These are phyloP conservation scores for Atta colombica DNA, from an alignment of 1,140 invertebrate species.

Conservation along the genomic window DNA sequence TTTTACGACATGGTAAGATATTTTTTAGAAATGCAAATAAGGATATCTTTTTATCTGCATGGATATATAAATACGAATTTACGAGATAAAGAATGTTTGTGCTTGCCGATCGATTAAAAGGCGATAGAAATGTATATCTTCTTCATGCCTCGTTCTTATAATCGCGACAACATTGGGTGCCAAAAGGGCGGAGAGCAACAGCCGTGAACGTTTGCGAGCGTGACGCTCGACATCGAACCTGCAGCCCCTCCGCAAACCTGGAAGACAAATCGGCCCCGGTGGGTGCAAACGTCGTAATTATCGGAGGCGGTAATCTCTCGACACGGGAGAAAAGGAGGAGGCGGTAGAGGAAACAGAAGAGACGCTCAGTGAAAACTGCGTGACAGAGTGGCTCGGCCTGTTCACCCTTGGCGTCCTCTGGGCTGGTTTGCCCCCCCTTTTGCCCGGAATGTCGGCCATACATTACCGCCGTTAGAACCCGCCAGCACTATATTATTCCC, in stretches of 20 bases:
- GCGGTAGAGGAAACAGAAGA: slow-evolving; percentile 70
- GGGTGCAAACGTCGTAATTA: slow-evolving; percentile 82
- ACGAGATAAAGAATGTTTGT: not conserved
- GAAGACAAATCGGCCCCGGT: slow-evolving; percentile 81
- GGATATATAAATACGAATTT: not conserved
- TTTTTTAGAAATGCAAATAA: no score
- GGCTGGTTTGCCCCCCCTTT: slow-evolving; percentile 75
- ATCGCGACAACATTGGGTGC: slow-evolving; percentile 14
- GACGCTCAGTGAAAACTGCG: slow-evolving; percentile 77
- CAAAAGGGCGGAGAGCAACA: slow-evolving; percentile 55
- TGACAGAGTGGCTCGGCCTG: slow-evolving; percentile 78
- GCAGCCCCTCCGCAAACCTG: slow-evolving; percentile 66
- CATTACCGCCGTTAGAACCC: slow-evolving; percentile 80
- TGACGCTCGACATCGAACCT: slow-evolving; percentile 69
- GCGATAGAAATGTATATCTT: slow-evolving; percentile 8
- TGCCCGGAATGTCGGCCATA: slow-evolving; percentile 78
- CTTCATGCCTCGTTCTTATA: slow-evolving; percentile 24
- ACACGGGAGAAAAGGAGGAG: slow-evolving; percentile 61
- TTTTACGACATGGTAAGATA: no score
- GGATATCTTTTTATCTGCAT: no score
- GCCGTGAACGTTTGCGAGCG: slow-evolving; percentile 64
- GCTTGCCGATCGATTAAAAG: slow-evolving; percentile 1
- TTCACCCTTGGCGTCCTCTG: slow-evolving; percentile 75
- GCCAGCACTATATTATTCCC: slow-evolving; percentile 80
- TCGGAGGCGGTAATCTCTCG: slow-evolving; percentile 79